Evolutionary conservation across 2,888 invertebrate genomes (phyloP).

Genomic region (Dryococelus australis): DNA sequence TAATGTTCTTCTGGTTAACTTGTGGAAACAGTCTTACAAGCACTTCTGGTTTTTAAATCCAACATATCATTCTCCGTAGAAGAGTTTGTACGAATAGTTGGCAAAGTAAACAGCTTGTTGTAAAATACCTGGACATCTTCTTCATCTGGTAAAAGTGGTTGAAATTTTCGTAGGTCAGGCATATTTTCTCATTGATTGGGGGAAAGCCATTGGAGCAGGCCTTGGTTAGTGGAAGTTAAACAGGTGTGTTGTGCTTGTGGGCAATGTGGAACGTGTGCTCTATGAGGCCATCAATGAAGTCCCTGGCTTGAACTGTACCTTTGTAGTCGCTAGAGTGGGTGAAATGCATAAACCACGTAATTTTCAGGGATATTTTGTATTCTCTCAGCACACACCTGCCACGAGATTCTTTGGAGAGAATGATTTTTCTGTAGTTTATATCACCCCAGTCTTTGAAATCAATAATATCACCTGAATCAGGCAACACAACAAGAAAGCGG

Average conservation of each 20-base stretch:
- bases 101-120: background rate
- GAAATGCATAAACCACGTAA: background rate
- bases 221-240: too few relatives aligned
- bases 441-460: background rate
- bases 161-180: background rate
- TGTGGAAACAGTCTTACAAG: background rate
- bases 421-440: background rate
- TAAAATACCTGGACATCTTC: background rate
- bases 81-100: background rate
- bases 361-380: conserved; percentile 7
- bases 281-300: background rate
- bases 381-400: background rate
- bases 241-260: background rate
- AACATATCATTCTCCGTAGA: background rate
- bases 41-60: background rate
- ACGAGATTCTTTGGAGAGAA: background rate
- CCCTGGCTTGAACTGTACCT: conserved; percentile 5
- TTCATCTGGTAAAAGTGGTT: conserved; percentile 11
- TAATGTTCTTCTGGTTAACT: background rate
- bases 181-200: too few relatives aligned
- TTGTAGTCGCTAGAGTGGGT: background rate
- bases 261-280: background rate
- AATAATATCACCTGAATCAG: background rate
- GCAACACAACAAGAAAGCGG: background rate
- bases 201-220: background rate